phyloP scores from a whole-genome alignment of 2,888 invertebrate genomes.

The Brassicogethes aeneus region DNA sequence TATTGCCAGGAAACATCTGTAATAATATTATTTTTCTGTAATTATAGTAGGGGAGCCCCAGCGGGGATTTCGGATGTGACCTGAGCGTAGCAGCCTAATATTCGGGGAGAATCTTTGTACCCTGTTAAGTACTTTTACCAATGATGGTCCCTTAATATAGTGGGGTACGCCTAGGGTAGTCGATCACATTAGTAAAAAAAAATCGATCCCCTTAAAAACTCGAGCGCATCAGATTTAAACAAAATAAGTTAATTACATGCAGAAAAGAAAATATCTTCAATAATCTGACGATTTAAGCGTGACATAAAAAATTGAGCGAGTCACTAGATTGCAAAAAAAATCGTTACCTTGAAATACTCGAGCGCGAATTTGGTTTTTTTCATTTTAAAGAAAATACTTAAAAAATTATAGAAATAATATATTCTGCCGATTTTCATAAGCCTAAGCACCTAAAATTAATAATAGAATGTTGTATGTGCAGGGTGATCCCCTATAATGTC shows the following conservation, averaged over 20 bases:
- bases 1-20: no score
- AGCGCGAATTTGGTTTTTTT: conserved; percentile 13
- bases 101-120: conserved; percentile 2
- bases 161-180: conserved; percentile 4
- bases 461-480: conserved; percentile 4
- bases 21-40: no score
- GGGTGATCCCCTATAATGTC: no score
- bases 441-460: conserved; percentile 8
- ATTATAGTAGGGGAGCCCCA: conserved; percentile 9
- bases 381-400: conserved; percentile 14
- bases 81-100: conserved; percentile 4
- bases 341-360: conserved; percentile 10
- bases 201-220: conserved; percentile 9
- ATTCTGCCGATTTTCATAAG: conserved; percentile 13
- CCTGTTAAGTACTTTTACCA: conserved; percentile 10
- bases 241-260: conserved; percentile 10
- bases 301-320: conserved; percentile 10
- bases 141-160: conserved; percentile 7
- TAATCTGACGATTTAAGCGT: conserved; percentile 10
- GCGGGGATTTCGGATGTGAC: conserved; percentile 7
- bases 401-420: conserved; percentile 10
- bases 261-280: conserved; percentile 7
- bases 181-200: conserved; percentile 11
- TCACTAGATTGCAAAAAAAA: conserved; percentile 14
- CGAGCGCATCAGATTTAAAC: conserved; percentile 8